These are phyloP conservation scores for Epirrhoe tristata DNA, from an alignment of 2,888 invertebrate species.

Conservation along the genomic window DNA sequence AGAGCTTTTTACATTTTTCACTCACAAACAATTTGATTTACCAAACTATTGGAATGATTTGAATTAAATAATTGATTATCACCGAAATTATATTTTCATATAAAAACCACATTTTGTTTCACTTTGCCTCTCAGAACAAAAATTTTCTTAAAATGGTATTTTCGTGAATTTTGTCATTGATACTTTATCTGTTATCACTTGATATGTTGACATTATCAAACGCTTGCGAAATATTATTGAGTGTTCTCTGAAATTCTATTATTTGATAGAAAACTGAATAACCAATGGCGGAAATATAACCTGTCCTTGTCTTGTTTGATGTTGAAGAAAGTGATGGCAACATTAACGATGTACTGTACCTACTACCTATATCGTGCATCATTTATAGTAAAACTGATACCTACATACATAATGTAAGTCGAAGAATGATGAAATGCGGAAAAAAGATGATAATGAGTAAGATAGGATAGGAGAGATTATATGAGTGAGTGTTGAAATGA, in stretches of 20 bases:
- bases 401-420: too few relatives aligned
- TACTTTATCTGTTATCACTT: constrained; percentile 40
- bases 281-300: not conserved
- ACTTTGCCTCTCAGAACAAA: constrained; percentile 14
- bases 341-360: too few relatives aligned
- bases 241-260: constrained; percentile 13
- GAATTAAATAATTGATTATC: constrained; percentile 6
- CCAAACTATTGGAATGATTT: constrained; percentile 66
- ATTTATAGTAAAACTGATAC: too few relatives aligned
- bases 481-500: too few relatives aligned
- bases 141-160: constrained; percentile 22
- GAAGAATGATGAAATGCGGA: too few relatives aligned
- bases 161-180: constrained; percentile 23
- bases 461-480: too few relatives aligned
- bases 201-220: constrained; percentile 38
- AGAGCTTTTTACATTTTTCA: constrained; percentile 46
- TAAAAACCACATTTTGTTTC: constrained; percentile 23
- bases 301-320: not conserved
- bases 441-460: too few relatives aligned
- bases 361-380: too few relatives aligned
- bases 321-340: not conserved
- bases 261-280: not conserved
- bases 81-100: constrained; percentile 6
- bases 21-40: constrained; percentile 61
- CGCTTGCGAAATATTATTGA: constrained; percentile 27